Evolutionary conservation across 2,797 vertebrate genomes (phyloP), one percentile per base, ranked within the genome.

Genomic region (Coendou prehensilis): DNA sequence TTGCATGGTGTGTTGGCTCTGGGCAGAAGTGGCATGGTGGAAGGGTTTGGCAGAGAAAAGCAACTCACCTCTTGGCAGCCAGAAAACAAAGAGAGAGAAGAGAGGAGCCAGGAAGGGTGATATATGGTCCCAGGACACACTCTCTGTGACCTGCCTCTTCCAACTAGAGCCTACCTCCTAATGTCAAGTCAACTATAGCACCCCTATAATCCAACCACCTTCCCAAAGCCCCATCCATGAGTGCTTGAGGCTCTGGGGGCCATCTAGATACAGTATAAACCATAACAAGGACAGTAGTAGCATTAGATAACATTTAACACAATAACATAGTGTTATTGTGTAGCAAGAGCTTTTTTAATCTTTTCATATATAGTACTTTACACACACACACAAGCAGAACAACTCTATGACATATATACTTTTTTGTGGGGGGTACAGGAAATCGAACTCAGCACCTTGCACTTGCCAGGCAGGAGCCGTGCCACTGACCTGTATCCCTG

Each of bases 291-390:
- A 63, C 2, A 33, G n/a, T 7, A 30, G 33, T 2, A 10, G 9
- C 50, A 26, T 22, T 1, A 47, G 33, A 33, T 45, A 15, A 17
- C 45, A 15, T 26, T 6, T 2, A 41, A 41, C 37, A 41, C 37
- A 41, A 41, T 41, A 41, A 1, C 8, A 6, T 8, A 33, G 2
- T 18, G 15, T n/a, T 15, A 8, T 41, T 26, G 0, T 23, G 7
- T 6, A 2, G 33, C 1, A 14, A 15, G 28, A 69, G 23, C 23
- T 64, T 63, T 54, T 78, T 2, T 3, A 30, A 67, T 76, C 11
- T 2, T 52, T 52, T 71, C 13, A 8, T 20, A 1, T 28, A 2
- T 11, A 23, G 23, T 33, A 54, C 23, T 5, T 47, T 61, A 33
- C 17, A 3, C 41, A 23, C 1, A 11, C 10, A 64, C 26, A 28